These are phyloP conservation scores for Chiloscyllium punctatum DNA, from an alignment of 2,797 vertebrate genomes.

Conservation along the genomic window DNA sequence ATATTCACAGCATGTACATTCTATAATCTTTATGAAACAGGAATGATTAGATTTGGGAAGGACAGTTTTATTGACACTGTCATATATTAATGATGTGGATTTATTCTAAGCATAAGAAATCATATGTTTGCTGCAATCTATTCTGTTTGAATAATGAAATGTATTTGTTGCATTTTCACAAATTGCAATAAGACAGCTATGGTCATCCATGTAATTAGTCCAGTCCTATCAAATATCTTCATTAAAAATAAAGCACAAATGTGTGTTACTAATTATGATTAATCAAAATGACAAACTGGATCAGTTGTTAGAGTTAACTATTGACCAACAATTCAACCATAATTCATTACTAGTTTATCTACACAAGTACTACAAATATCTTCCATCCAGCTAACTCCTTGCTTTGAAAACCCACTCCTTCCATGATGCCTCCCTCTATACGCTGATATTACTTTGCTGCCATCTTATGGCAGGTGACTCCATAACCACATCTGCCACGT, in stretches of 20 bases:
- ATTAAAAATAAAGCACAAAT: background rate
- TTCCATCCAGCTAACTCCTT: background rate
- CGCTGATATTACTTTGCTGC: background rate
- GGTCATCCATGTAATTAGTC: background rate
- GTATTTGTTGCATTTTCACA: background rate
- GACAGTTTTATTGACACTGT: background rate
- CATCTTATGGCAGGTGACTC: conserved; percentile 18
- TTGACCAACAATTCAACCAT: background rate
- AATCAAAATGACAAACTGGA: conserved; percentile 13
- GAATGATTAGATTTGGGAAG: background rate
- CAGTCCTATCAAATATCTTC: background rate
- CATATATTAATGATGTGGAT: background rate
- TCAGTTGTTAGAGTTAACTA: background rate
- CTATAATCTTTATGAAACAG: background rate
- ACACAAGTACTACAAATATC: background rate
- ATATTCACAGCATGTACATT: background rate
- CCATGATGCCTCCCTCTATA: background rate
- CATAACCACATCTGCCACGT: background rate
- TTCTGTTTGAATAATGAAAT: background rate
- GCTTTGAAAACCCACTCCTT: background rate
- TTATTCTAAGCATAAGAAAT: background rate
- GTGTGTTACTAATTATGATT: background rate
- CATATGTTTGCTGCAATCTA: background rate
- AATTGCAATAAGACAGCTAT: background rate
- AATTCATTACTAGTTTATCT: background rate